Percentiles rank a stretch among this genome's conserved stretches.
Evolutionary conservation across 1,140 invertebrate species (phyloP).

Genomic region (Calosoma granatense): DNA sequence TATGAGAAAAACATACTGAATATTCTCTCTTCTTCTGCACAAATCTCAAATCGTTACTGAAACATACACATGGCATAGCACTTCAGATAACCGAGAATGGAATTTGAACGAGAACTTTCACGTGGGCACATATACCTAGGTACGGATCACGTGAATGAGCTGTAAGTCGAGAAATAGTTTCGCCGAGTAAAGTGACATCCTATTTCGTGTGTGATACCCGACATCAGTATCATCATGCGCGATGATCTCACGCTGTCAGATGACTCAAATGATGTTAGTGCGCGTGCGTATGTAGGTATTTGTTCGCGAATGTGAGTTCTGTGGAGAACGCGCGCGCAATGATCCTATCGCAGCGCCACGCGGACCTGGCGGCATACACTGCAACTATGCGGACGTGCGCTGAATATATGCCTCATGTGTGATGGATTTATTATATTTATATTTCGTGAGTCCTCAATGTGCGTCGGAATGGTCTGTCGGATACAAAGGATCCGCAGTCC

Average conservation of each 20-base stretch:
- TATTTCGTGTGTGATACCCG: not conserved
- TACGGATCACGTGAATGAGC: no score
- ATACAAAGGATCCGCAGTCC: not conserved
- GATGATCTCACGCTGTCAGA: not conserved
- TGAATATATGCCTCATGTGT: not conserved
- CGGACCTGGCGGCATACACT: not conserved
- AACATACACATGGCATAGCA: no score
- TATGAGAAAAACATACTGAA: no score
- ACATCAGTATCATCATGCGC: not conserved
- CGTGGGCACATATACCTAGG: no score
- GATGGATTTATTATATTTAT: not conserved
- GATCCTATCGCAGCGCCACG: not conserved
- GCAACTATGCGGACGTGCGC: slow-evolving; percentile 3
- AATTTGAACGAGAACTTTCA: no score
- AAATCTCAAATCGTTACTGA: no score
- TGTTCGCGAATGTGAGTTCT: no score
- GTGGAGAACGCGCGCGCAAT: no score
- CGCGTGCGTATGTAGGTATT: not conserved
- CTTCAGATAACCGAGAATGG: no score
- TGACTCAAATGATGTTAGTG: not conserved
- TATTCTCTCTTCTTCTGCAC: no score
- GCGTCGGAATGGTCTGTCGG: not conserved
- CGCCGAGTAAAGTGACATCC: not conserved
- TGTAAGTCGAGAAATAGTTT: no score
- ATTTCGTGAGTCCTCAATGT: not conserved